These are phyloP conservation scores for Etheostoma perlongum DNA, from an alignment of 2,797 vertebrate genomes.

Conservation along the genomic window DNA sequence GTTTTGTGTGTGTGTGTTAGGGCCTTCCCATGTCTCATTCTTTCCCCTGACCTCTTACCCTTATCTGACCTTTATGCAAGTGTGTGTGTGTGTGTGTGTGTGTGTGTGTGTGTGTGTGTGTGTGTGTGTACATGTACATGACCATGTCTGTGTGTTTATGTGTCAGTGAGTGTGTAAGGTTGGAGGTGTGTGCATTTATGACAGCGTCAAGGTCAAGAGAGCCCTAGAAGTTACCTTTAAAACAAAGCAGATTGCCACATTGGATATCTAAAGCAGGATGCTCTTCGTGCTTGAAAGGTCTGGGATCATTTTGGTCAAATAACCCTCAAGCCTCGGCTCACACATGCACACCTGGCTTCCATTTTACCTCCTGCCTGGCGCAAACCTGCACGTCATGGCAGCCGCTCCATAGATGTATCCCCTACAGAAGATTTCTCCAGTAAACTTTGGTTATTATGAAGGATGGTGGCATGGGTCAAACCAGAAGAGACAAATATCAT, in stretches of 20 bases:
- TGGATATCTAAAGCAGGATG: conserved; percentile 27
- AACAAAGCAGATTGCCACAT: conserved; percentile 30
- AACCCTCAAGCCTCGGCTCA: conserved; percentile 52
- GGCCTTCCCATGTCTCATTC: conserved; percentile 59
- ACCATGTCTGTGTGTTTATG: neutral
- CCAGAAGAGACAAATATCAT: neutral
- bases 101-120: too few species aligned
- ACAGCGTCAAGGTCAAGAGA: conserved; percentile 16
- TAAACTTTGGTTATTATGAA: conserved; percentile 10
- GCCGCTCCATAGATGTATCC: conserved; percentile 13
- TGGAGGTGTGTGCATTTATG: neutral
- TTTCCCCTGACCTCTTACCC: conserved; percentile 64
- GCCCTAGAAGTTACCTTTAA: conserved; percentile 18
- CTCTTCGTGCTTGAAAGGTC: conserved; percentile 50
- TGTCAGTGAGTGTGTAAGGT: conserved; percentile 4
- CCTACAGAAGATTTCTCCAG: conserved; percentile 29
- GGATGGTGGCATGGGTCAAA: neutral
- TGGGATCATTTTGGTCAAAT: conserved; percentile 80
- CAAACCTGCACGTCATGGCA: conserved; percentile 44
- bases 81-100: conserved; percentile 4
- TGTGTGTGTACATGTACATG: neutral
- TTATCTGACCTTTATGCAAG: conserved; percentile 46
- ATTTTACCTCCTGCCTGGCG: conserved; percentile 72
- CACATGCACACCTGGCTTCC: conserved; percentile 76
- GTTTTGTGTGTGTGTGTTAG: conserved; percentile 15